Evolutionary conservation across 2,113 vertebrate species (phyloP).

Genomic region (Manacus vitellinus): DNA sequence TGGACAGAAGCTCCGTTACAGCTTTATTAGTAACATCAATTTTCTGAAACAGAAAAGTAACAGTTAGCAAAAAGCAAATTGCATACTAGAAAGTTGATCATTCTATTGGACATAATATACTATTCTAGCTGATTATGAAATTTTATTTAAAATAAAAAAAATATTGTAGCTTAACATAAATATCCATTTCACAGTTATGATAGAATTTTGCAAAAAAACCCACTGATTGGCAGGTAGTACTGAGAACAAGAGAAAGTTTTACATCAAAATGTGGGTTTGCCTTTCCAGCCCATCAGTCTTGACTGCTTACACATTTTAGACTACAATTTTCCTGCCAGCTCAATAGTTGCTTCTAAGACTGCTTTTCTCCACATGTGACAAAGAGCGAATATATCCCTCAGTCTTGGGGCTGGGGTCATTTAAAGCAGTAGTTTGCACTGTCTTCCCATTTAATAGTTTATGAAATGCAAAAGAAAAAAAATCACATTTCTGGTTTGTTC

Average conservation of each 20-base stretch:
- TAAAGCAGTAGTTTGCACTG: not conserved
- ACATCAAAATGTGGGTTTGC: not conserved
- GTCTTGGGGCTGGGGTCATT: not conserved
- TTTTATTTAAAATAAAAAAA: not conserved
- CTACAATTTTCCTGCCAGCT: not conserved
- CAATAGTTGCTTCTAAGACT: not conserved
- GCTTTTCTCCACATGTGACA: not conserved
- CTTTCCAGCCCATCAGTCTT: not conserved
- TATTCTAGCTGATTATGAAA: not conserved
- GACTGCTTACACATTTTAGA: not conserved
- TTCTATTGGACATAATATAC: not conserved
- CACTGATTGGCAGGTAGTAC: not conserved
- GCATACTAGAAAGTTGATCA: not conserved
- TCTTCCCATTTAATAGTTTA: not conserved
- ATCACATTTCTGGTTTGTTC: not conserved
- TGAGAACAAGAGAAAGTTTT: not conserved
- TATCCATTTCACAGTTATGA: not conserved
- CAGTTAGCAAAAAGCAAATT: not conserved
- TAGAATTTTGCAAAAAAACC: not conserved
- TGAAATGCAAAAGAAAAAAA: not conserved
- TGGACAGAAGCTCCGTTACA: slow-evolving; percentile 88
- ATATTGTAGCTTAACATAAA: not conserved
- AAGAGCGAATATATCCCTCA: not conserved
- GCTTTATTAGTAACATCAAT: slow-evolving; percentile 94
- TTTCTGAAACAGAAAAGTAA: slow-evolving; percentile 80